Conservation (phyloP, 1,140 invertebrate species). For the Drosophila varians region DNA sequence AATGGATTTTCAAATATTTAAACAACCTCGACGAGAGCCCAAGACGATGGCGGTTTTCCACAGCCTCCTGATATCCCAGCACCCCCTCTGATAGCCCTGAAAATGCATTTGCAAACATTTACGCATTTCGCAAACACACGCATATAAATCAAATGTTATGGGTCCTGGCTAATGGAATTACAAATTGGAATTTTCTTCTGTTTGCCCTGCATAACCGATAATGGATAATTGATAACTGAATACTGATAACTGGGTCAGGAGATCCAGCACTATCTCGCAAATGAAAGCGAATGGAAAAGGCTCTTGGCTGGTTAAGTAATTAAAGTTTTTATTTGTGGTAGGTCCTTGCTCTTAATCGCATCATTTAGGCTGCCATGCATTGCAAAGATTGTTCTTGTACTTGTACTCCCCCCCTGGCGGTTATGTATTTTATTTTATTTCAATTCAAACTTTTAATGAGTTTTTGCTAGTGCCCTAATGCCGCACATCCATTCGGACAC, state of each 20-base stretch:
- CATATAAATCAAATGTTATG: slow-evolving; percentile 67
- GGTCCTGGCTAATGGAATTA: slow-evolving; percentile 39
- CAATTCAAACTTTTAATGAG: slow-evolving; percentile 81
- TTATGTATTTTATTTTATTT: slow-evolving; percentile 74
- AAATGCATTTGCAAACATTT: slow-evolving; percentile 68
- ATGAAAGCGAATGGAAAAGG: slow-evolving; percentile 10
- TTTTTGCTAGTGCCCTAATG: slow-evolving; percentile 58
- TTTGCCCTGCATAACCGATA: slow-evolving; percentile 36
- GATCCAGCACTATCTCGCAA: slow-evolving; percentile 1
- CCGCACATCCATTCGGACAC: slow-evolving; percentile 12
- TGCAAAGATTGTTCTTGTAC: too few species aligned
- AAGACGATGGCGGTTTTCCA: slow-evolving; percentile 47
- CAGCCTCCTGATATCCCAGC: not conserved
- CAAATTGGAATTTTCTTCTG: slow-evolving; percentile 42
- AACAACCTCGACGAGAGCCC: slow-evolving; percentile 56
- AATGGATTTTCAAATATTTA: slow-evolving; percentile 83
- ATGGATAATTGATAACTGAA: slow-evolving; percentile 53
- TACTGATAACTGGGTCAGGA: slow-evolving; percentile 49
- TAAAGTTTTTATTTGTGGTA: not conserved
- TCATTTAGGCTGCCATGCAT: not conserved
- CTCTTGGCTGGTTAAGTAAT: not conserved
- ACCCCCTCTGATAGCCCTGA: slow-evolving; percentile 6
- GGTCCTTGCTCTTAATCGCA: not conserved
- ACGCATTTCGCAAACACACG: slow-evolving; percentile 51
- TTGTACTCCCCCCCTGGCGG: slow-evolving; percentile 9